Evolutionary conservation across 2,797 vertebrate species (phyloP), one percentile per base, ranked within the genome.

Genomic region (Acanthornis magna): DNA sequence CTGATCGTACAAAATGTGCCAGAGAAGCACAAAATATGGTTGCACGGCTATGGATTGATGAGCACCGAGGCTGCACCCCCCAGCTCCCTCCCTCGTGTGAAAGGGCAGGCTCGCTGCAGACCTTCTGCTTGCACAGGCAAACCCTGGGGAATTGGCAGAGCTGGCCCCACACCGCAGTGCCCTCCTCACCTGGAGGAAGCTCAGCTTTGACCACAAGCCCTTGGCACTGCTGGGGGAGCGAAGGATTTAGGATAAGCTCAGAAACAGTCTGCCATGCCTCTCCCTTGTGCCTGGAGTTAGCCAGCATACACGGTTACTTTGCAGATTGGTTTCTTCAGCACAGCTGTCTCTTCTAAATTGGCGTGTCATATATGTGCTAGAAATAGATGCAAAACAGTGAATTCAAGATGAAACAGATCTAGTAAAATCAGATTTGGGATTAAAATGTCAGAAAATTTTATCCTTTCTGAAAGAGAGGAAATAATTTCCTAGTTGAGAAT

Each of bases 271-370:
- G 68, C 73, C 17, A 1, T 68, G 38, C 73, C 62, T 78, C 25
- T 78, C 61, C 54, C 75, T 79, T 26, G 30, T 29, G 40, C 76
- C 67, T 7, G 1, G 45, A 32, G 27, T 42, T 51, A 84, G 36
- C 7, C 54, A 68, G 85, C 0, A 0, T 10, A 72, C 53, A 16
- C 0, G 0, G 40, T 51, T 83, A 38, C 54, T 89, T 88, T 65
- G 45, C 50, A 58, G 72, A 27, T 36, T 53, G 16, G 19, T 88
- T 91, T 82, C 75, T 65, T 58, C 70, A 84, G 70, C 34, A 51
- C 61, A 93, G 79, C 91, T 93, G 51, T 73, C 50, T 78, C 62
- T 66, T 88, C 70, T 78, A 60, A 81, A 81, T 51, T 1, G 0
- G 23, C 0, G 0, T 38, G n/a, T 51, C 3, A 1, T 43, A 4